Conservation (phyloP, 2,888 invertebrate species). For the Theretra japonica region DNA sequence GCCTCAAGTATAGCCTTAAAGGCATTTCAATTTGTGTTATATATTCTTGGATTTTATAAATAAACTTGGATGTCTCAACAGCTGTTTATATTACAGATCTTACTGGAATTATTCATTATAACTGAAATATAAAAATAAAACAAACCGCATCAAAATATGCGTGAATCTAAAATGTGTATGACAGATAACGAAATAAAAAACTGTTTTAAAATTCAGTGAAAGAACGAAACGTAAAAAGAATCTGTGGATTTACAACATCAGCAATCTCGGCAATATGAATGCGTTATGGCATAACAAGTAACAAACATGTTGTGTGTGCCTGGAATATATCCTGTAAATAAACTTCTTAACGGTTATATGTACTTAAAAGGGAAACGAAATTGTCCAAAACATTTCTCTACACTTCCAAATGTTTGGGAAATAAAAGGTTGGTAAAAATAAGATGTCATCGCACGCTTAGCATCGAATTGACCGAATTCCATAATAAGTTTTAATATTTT, state of each 20-base stretch:
- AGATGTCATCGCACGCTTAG: too few relatives aligned
- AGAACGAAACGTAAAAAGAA: conserved; percentile 4
- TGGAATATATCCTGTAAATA: conserved; percentile 6
- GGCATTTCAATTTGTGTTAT: not conserved
- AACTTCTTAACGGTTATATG: conserved; percentile 15
- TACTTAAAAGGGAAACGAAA: conserved; percentile 17
- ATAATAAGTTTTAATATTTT: too few relatives aligned
- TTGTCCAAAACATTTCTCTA: conserved; percentile 9
- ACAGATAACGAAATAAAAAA: not conserved
- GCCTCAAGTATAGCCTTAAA: not conserved
- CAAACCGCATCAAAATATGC: not conserved
- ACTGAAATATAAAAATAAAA: not conserved
- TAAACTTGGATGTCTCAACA: too few relatives aligned
- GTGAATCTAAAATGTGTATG: not conserved
- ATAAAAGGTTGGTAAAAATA: too few relatives aligned
- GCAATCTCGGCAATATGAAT: conserved; percentile 16
- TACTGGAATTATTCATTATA: too few relatives aligned
- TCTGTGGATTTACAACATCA: conserved; percentile 19
- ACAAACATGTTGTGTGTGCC: conserved; percentile 16
- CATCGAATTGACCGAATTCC: too few relatives aligned
- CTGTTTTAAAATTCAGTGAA: conserved; percentile 21
- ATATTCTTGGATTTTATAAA: not conserved
- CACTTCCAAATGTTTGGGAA: not conserved
- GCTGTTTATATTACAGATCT: too few relatives aligned
- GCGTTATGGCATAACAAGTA: conserved; percentile 16